Percentiles rank a stretch among this genome's conserved stretches.
Evolutionary conservation across 1,140 invertebrate species (phyloP).

Genomic region (Drosophila orena): DNA sequence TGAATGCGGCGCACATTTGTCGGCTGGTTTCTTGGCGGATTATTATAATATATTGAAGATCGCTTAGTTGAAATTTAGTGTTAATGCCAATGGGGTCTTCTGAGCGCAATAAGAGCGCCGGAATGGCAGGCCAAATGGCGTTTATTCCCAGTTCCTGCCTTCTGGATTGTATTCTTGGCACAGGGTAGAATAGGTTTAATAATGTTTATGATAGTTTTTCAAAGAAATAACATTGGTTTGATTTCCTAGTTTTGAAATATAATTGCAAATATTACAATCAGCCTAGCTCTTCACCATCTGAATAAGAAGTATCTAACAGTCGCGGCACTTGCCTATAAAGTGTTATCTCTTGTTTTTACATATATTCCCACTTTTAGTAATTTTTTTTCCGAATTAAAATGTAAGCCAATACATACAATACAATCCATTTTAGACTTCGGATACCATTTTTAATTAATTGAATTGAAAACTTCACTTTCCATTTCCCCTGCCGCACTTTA

Average conservation of each 20-base stretch:
- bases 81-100: conserved; percentile 57
- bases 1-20: conserved; percentile 68
- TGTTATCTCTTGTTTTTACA: too few relatives aligned
- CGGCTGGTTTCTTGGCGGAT: conserved; percentile 56
- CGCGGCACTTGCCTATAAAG: too few relatives aligned
- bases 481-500: conserved; percentile 26
- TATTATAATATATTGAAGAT: conserved; percentile 80
- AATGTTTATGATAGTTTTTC: neutral
- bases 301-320: too few relatives aligned
- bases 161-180: neutral
- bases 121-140: conserved; percentile 29
- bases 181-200: neutral
- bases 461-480: conserved; percentile 20
- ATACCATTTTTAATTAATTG: conserved; percentile 28
- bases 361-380: too few relatives aligned
- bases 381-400: too few relatives aligned
- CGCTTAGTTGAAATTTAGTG: conserved; percentile 79
- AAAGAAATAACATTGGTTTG: neutral
- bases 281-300: too few relatives aligned
- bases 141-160: neutral
- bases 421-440: neutral
- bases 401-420: neutral
- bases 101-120: conserved; percentile 22
- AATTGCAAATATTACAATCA: too few relatives aligned
- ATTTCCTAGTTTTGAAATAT: too few relatives aligned